Evolutionary conservation across 2,888 invertebrate species (phyloP).

Genomic region (Drosophila limbata): DNA sequence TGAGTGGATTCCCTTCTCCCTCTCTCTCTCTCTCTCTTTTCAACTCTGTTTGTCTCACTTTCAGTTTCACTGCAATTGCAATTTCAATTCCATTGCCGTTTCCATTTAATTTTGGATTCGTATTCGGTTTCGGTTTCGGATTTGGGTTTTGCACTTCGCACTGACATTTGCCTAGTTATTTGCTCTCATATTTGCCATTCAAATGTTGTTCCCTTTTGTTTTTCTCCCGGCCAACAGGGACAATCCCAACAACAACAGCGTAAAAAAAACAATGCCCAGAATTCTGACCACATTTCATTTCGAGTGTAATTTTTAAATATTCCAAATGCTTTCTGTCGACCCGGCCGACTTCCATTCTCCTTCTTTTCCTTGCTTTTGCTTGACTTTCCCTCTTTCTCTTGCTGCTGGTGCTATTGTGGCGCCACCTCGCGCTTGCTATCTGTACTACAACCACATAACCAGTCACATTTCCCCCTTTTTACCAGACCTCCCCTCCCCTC

Average conservation of each 20-base stretch:
- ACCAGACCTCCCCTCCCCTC: not conserved
- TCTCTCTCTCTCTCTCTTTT: not conserved
- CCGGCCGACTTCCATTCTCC: slow-evolving; percentile 12
- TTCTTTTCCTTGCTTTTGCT: not conserved
- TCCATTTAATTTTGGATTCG: slow-evolving; percentile 4
- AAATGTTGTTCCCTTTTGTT: slow-evolving; percentile 48
- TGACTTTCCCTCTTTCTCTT: slow-evolving; percentile 3
- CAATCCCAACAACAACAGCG: slow-evolving; percentile 12
- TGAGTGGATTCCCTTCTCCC: not conserved
- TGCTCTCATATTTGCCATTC: slow-evolving; percentile 57
- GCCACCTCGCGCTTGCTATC: slow-evolving; percentile 33
- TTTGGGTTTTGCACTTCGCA: slow-evolving; percentile 39
- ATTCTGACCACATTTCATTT: slow-evolving; percentile 51
- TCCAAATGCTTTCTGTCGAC: slow-evolving; percentile 26
- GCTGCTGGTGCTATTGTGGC: slow-evolving; percentile 9
- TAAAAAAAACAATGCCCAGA: slow-evolving; percentile 14
- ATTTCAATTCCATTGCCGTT: slow-evolving; percentile 6
- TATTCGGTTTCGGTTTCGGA: slow-evolving; percentile 24
- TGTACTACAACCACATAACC: slow-evolving; percentile 39
- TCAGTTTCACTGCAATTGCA: slow-evolving; percentile 15
- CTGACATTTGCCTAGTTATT: slow-evolving; percentile 62
- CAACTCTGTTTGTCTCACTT: slow-evolving; percentile 1
- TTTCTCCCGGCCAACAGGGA: slow-evolving; percentile 16
- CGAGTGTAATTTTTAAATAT: slow-evolving; percentile 60
- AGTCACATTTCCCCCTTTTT: slow-evolving; percentile 31